phyloP scores from a whole-genome alignment of 2,888 invertebrate genomes.

The Lacanobia oleracea region DNA sequence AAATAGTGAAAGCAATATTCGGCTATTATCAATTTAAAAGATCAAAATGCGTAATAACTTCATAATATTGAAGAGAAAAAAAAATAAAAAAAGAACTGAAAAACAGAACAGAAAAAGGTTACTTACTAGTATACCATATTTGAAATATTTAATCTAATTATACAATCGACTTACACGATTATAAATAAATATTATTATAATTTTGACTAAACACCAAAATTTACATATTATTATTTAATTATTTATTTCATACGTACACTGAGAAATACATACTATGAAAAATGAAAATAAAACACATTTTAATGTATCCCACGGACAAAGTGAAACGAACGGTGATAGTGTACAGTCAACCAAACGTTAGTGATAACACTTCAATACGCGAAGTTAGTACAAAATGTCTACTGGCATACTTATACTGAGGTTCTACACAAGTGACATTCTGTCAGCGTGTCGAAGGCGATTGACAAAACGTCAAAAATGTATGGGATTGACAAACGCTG shows the following conservation, averaged over 20 bases:
- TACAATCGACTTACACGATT: background rate
- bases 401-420: too few relatives aligned
- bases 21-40: background rate
- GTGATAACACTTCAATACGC: background rate
- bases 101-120: background rate
- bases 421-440: too few relatives aligned
- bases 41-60: background rate
- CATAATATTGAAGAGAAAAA: background rate
- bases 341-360: background rate
- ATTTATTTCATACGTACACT: slow-evolving; percentile 16
- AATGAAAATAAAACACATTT: too few relatives aligned
- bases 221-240: slow-evolving; percentile 3
- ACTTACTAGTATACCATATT: background rate
- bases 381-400: background rate
- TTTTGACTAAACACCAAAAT: slow-evolving; percentile 24
- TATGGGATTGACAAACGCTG: too few relatives aligned
- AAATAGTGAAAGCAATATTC: background rate
- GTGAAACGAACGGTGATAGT: background rate
- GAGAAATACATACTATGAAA: background rate
- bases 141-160: background rate
- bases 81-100: background rate
- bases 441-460: too few relatives aligned
- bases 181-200: slow-evolving; percentile 9
- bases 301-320: background rate
- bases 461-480: too few relatives aligned